Evolutionary conservation across 2,113 vertebrate species (phyloP).

Genomic region (Eleginops maclovinus): DNA sequence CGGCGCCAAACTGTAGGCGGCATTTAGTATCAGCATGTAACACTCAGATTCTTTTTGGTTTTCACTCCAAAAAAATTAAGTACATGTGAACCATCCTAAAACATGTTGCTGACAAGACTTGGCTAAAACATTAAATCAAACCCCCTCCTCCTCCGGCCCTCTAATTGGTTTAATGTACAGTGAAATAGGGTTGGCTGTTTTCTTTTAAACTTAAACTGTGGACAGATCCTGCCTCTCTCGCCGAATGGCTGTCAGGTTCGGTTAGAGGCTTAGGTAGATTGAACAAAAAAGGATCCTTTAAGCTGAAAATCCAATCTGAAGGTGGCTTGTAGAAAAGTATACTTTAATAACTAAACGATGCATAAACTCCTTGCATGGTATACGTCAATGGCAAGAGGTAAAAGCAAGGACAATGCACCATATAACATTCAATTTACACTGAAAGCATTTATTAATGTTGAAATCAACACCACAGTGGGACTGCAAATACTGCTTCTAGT

Average conservation of each 20-base stretch:
- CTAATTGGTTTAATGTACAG: conserved; percentile 80
- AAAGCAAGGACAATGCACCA: conserved; percentile 44
- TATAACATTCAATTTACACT: conserved; percentile 16
- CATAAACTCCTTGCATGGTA: conserved; percentile 51
- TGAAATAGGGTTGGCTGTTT: conserved; percentile 72
- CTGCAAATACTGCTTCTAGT: not conserved
- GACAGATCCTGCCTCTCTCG: conserved; percentile 46
- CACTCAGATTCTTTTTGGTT: conserved; percentile 52
- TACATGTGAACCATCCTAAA: conserved; percentile 41
- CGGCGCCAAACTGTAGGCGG: conserved; percentile 56
- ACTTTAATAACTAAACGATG: conserved; percentile 72
- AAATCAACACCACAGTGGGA: not conserved
- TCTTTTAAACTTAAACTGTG: conserved; percentile 64
- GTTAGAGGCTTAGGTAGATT: conserved; percentile 68
- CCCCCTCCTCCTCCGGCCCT: not conserved
- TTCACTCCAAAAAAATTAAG: conserved; percentile 47
- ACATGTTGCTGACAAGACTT: conserved; percentile 59
- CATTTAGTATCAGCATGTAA: conserved; percentile 58
- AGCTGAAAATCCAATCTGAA: conserved; percentile 78
- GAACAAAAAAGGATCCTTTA: conserved; percentile 73
- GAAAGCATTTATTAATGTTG: conserved; percentile 20
- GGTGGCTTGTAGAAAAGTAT: conserved; percentile 51
- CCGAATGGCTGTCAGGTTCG: conserved; percentile 60
- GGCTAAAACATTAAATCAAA: conserved; percentile 45
- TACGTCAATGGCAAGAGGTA: conserved; percentile 58